phyloP scores from a whole-genome alignment of 2,113 vertebrate species.

The Coracopsis vasa region DNA sequence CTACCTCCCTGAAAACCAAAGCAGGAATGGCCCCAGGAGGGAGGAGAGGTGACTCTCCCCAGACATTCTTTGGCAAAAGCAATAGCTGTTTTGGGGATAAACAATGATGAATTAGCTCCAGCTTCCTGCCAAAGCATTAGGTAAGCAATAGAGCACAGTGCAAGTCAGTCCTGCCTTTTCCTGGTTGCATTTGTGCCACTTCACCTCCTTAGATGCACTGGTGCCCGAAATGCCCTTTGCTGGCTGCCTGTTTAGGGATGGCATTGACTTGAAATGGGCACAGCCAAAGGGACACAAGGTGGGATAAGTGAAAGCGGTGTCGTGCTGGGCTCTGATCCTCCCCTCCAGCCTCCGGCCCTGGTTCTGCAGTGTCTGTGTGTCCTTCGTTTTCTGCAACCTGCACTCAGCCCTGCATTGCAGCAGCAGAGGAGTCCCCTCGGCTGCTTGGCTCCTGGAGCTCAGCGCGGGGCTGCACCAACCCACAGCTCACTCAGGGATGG shows the following conservation, averaged over 20 bases:
- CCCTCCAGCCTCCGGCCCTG: constrained; percentile 15
- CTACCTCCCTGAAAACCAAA: constrained; percentile 24
- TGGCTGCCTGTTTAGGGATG: neutral
- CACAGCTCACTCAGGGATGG: fast-evolving
- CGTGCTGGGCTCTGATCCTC: neutral
- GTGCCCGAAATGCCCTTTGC: neutral
- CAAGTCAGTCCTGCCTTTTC: neutral
- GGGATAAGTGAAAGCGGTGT: fast-evolving
- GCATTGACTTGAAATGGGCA: neutral
- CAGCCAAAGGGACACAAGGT: neutral
- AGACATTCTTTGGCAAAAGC: neutral
- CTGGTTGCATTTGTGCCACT: neutral
- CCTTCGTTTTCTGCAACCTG: constrained; percentile 68
- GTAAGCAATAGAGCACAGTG: neutral
- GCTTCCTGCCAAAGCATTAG: constrained; percentile 12
- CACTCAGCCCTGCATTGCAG: constrained; percentile 76
- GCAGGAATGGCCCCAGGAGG: neutral
- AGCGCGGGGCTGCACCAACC: neutral
- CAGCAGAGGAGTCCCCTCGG: constrained; percentile 36
- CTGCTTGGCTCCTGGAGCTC: constrained; percentile 3
- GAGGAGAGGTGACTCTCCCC: constrained; percentile 2
- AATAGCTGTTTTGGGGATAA: constrained; percentile 42
- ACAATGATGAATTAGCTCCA: neutral
- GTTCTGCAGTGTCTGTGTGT: constrained; percentile 67
- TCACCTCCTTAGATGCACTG: neutral